These are phyloP conservation scores for Chaetodon trifascialis DNA, from an alignment of 2,113 vertebrate species.

Conservation along the genomic window DNA sequence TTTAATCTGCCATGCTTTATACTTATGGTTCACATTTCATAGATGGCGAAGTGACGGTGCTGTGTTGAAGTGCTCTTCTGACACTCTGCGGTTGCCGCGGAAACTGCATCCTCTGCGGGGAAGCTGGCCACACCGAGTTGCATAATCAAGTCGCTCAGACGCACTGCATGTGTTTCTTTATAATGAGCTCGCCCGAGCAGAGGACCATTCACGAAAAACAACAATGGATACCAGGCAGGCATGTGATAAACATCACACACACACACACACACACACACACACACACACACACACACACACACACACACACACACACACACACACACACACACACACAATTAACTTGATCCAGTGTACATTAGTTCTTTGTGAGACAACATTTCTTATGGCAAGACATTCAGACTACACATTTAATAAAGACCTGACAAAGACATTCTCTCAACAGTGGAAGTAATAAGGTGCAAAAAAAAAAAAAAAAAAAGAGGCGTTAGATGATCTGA, in stretches of 20 bases:
- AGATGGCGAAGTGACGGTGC: conserved; percentile 33
- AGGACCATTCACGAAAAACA: too few species aligned
- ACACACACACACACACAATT: too few species aligned
- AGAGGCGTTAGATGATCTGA: too few species aligned
- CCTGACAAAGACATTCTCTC: neutral
- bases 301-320: too few species aligned
- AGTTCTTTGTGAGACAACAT: neutral
- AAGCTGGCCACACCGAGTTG: neutral
- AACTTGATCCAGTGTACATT: neutral
- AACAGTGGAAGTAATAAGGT: neutral
- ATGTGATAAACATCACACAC: too few species aligned
- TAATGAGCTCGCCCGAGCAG: neutral
- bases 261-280: too few species aligned
- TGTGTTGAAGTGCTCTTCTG: conserved; percentile 75
- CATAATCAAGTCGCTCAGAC: neutral
- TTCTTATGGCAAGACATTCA: neutral
- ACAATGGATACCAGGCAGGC: neutral
- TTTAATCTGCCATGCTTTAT: neutral
- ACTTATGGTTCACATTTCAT: conserved; percentile 4
- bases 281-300: too few species aligned
- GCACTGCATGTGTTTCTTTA: neutral
- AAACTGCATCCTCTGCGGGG: conserved; percentile 66
- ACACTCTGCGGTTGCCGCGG: conserved; percentile 66
- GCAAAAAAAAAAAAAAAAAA: too few species aligned
- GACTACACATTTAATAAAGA: neutral